These are phyloP conservation scores for Hemitrygon akajei DNA, from an alignment of 2,797 vertebrate genomes.

Conservation along the genomic window DNA sequence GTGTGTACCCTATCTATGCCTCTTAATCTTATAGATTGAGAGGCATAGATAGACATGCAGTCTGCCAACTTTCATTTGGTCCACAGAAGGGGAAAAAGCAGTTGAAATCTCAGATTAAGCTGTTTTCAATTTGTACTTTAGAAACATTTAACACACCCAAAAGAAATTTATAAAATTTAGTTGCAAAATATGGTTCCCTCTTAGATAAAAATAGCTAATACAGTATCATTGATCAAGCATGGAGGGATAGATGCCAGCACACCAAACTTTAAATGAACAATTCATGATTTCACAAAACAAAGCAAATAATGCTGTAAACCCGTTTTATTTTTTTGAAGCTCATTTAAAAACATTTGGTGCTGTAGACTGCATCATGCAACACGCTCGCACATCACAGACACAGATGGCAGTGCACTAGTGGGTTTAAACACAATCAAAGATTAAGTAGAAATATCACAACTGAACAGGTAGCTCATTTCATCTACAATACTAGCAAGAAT, in stretches of 20 bases:
- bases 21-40: too few species aligned
- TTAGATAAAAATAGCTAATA: neutral
- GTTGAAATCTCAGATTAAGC: neutral
- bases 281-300: neutral
- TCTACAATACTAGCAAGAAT: neutral
- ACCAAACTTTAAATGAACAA: neutral
- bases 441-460: constrained; percentile 23
- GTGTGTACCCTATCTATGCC: too few species aligned
- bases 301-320: constrained; percentile 36
- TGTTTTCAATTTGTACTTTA: neutral
- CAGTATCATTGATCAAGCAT: neutral
- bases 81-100: neutral
- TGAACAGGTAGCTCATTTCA: neutral
- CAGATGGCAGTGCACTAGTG: constrained; percentile 18
- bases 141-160: neutral
- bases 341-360: constrained; percentile 37
- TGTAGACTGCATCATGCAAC: constrained; percentile 39
- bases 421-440: constrained; percentile 29
- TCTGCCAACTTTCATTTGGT: neutral
- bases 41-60: too few species aligned
- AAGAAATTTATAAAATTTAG: neutral
- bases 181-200: neutral
- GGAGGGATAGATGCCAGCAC: neutral
- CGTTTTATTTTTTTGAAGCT: constrained; percentile 41
- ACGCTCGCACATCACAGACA: constrained; percentile 39